Evolutionary conservation across 1,140 invertebrate species (phyloP).

Genomic region (Brachionus plicatilis): DNA sequence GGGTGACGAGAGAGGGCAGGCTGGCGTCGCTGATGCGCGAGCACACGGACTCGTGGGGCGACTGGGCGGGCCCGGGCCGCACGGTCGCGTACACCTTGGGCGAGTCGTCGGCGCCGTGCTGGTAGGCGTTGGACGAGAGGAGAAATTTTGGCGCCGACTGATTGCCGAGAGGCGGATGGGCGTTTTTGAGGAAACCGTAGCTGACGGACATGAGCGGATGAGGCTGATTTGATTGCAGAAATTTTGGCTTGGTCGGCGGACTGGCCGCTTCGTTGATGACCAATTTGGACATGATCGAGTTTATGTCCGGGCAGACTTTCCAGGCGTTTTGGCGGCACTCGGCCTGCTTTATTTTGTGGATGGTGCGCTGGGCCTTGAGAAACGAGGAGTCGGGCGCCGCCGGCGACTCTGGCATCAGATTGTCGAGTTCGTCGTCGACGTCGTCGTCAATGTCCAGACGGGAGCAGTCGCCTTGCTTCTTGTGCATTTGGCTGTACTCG

Average conservation of each 20-base stretch:
- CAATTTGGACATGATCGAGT: neutral
- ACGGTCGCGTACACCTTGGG: neutral
- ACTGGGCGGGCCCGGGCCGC: neutral
- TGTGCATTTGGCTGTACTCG: conserved; percentile 19
- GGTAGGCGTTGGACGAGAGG: neutral
- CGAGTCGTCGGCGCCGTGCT: neutral
- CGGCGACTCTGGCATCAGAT: conserved; percentile 3
- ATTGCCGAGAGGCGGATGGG: neutral
- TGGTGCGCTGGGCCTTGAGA: conserved; percentile 7
- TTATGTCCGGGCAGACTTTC: neutral
- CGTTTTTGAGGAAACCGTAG: conserved; percentile 11
- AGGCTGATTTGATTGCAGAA: neutral
- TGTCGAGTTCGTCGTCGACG: neutral
- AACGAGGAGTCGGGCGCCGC: conserved; percentile 13
- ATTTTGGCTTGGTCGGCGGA: neutral
- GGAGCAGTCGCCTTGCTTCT: neutral
- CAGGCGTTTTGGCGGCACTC: conserved; percentile 12
- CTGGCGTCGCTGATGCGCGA: conserved; percentile 35
- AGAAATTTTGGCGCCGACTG: neutral
- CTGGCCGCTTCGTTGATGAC: neutral
- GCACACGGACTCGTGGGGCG: conserved; percentile 24
- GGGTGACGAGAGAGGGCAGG: neutral
- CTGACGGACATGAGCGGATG: conserved; percentile 14
- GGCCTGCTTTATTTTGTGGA: conserved; percentile 23
- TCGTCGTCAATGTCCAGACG: neutral